Conservation (phyloP, 2,797 vertebrate genomes). For the Malurus leucopterus region DNA sequence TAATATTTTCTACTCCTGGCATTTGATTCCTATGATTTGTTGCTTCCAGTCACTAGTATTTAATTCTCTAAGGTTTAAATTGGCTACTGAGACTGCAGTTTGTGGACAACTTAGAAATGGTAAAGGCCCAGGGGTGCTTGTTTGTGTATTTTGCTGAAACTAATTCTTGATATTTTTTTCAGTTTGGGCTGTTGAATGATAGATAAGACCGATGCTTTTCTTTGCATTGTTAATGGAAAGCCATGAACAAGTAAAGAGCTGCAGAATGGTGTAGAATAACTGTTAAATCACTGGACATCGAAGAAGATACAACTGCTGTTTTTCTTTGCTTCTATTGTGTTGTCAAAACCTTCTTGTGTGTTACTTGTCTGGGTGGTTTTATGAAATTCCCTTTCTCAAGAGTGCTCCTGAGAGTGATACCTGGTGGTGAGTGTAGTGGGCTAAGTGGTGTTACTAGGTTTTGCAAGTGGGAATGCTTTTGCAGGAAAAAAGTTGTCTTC, state of each 20-base stretch:
- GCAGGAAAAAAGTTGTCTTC: background rate
- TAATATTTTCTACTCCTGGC: conserved; percentile 23
- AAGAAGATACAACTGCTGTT: background rate
- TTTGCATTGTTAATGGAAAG: background rate
- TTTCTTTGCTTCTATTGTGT: background rate
- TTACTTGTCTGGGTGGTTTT: background rate
- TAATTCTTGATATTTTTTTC: background rate
- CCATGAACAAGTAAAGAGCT: background rate
- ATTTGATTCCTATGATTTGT: background rate
- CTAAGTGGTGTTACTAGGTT: background rate
- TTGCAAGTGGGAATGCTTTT: background rate
- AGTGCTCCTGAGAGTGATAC: background rate
- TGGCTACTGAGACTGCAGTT: background rate
- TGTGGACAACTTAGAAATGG: background rate
- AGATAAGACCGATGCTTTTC: background rate
- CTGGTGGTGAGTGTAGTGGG: background rate
- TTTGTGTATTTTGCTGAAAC: background rate
- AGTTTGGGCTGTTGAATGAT: background rate
- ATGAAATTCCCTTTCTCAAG: background rate
- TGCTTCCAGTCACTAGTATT: background rate
- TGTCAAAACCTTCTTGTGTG: background rate
- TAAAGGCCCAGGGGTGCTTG: background rate
- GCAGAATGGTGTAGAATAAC: background rate
- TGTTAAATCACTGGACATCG: background rate
- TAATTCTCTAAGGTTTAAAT: background rate